phyloP scores from a whole-genome alignment of 1,140 invertebrate species.

The Macrotrachela quadricornifera region DNA sequence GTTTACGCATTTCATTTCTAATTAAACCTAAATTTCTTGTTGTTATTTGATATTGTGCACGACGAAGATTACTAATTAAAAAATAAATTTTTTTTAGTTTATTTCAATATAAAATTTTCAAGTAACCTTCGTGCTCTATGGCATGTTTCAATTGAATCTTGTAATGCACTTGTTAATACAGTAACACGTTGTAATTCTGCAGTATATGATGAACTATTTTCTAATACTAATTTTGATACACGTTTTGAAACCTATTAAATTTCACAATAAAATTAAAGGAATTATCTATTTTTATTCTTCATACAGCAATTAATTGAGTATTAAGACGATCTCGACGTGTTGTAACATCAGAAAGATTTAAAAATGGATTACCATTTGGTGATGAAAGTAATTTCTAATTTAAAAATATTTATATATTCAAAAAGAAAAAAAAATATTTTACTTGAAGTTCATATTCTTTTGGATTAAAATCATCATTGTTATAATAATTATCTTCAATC shows the following conservation, averaged over 20 bases:
- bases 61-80: background rate
- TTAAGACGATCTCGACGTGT: background rate
- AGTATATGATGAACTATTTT: constrained; percentile 3
- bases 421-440: background rate
- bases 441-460: background rate
- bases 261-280: background rate
- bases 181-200: constrained; percentile 1
- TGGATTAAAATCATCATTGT: background rate
- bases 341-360: background rate
- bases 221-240: background rate
- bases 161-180: background rate
- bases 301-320: background rate
- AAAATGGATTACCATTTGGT: background rate
- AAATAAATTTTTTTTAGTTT: background rate
- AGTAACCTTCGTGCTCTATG: background rate
- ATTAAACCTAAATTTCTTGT: background rate
- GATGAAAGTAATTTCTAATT: background rate
- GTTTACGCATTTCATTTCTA: too few relatives aligned
- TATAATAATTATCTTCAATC: too few relatives aligned
- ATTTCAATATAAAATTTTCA: background rate
- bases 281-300: background rate
- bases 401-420: background rate
- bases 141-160: constrained; percentile 3
- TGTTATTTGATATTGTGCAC: background rate
- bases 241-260: background rate